Conservation (phyloP, 2,888 invertebrate genomes). For the Ichneumon xanthorius region DNA sequence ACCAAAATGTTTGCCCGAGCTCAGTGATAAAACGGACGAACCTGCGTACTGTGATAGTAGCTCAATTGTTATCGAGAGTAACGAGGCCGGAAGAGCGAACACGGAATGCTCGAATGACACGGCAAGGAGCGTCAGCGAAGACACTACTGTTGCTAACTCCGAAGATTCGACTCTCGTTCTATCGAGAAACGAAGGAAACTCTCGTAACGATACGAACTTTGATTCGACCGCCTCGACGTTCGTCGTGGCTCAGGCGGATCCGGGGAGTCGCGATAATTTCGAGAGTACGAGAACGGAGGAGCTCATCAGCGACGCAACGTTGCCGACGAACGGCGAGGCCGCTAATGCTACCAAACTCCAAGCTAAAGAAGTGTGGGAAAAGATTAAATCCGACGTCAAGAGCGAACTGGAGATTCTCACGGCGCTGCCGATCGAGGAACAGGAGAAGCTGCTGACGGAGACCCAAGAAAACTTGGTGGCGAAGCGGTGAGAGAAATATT, state of each 20-base stretch:
- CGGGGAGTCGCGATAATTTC: slow-evolving; percentile 36
- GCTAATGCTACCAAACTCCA: slow-evolving; percentile 48
- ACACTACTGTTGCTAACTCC: slow-evolving; percentile 14
- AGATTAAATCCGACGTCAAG: slow-evolving; percentile 73
- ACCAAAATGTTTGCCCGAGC: neutral
- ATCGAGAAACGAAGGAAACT: slow-evolving; percentile 17
- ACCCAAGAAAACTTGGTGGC: slow-evolving; percentile 78
- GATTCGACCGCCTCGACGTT: slow-evolving; percentile 71
- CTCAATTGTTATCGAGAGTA: slow-evolving; percentile 49
- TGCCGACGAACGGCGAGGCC: neutral
- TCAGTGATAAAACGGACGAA: slow-evolving; percentile 42
- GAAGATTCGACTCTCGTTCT: slow-evolving; percentile 60
- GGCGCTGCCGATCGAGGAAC: slow-evolving; percentile 70
- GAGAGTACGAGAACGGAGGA: slow-evolving; percentile 11
- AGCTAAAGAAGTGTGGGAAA: slow-evolving; percentile 68
- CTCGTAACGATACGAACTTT: slow-evolving; percentile 20
- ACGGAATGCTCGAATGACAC: neutral
- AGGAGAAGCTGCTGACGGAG: slow-evolving; percentile 71
- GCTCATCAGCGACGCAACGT: neutral
- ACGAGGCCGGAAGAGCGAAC: slow-evolving; percentile 5
- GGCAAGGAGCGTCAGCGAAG: neutral
- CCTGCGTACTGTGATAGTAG: slow-evolving; percentile 43
- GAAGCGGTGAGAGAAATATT: slow-evolving; percentile 76
- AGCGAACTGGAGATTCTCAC: slow-evolving; percentile 72
- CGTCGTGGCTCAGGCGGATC: slow-evolving; percentile 47